Evolutionary conservation across 2,113 vertebrate genomes (phyloP).

Genomic region (Hippopotamus amphibius): DNA sequence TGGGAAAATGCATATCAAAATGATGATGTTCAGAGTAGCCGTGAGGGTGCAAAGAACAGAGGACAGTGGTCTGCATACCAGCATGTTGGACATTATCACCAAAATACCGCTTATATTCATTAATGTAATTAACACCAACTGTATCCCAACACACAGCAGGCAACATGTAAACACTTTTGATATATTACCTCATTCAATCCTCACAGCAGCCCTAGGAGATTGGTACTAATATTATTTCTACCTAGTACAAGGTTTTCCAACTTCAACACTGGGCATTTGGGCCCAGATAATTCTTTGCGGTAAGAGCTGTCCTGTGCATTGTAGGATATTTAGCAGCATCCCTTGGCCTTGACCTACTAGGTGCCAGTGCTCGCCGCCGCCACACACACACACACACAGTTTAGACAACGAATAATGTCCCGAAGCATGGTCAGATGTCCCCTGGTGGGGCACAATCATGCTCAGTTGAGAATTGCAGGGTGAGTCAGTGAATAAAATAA

Average conservation of each 20-base stretch:
- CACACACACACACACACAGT: too few relatives aligned
- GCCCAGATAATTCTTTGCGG: background rate
- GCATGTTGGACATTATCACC: background rate
- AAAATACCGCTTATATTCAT: accelerated
- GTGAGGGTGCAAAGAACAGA: background rate
- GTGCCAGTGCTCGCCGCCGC: background rate
- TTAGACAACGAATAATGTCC: background rate
- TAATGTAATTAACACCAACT: background rate
- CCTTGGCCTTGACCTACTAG: background rate
- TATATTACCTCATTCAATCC: accelerated
- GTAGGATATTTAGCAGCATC: background rate
- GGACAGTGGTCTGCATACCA: too few relatives aligned
- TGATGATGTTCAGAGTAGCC: background rate
- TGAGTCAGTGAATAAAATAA: background rate
- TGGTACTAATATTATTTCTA: background rate
- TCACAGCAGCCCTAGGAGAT: background rate
- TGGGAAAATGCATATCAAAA: background rate
- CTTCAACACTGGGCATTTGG: background rate
- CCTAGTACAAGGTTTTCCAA: background rate
- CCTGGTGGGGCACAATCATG: accelerated
- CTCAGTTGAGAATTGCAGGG: background rate
- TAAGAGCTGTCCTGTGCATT: background rate
- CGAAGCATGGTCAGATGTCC: background rate
- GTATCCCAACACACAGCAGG: too few relatives aligned
- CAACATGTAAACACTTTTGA: background rate